Percentiles rank a stretch among this genome's conserved stretches.
phyloP scores from a whole-genome alignment of 2,888 invertebrate species.

The Drosophila merina region DNA sequence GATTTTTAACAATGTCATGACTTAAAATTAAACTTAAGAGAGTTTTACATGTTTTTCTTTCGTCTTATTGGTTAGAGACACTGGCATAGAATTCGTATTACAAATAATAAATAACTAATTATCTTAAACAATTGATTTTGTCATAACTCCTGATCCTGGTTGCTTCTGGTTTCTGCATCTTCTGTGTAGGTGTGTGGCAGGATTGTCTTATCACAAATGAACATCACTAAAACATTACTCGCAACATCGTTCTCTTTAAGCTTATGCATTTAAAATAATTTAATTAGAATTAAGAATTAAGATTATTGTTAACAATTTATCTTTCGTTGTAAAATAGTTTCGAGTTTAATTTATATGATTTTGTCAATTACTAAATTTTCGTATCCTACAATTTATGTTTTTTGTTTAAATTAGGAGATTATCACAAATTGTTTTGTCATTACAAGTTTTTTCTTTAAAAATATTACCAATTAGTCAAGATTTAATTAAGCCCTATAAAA shows the following conservation, averaged over 20 bases:
- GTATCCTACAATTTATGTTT: conserved; percentile 33
- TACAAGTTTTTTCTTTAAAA: conserved; percentile 22
- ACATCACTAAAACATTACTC: conserved; percentile 57
- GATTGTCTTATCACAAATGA: conserved; percentile 69
- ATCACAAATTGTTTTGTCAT: conserved; percentile 73
- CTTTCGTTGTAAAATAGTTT: conserved; percentile 37
- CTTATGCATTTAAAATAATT: conserved; percentile 68
- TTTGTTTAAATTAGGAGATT: conserved; percentile 65
- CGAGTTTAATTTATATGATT: conserved; percentile 38
- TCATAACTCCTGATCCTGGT: conserved; percentile 42
- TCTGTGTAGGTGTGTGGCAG: conserved; percentile 56
- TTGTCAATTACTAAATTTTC: conserved; percentile 46
- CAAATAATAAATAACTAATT: conserved; percentile 39
- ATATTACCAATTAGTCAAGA: conserved; percentile 52
- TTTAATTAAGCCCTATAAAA: conserved; percentile 31
- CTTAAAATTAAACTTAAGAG: conserved; percentile 24
- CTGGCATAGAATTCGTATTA: conserved; percentile 67
- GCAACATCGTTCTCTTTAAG: conserved; percentile 23
- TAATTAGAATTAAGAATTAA: conserved; percentile 62
- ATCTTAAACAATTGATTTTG: conserved; percentile 28
- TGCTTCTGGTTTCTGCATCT: conserved; percentile 21
- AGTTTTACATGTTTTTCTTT: conserved; percentile 28
- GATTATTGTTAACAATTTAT: conserved; percentile 48
- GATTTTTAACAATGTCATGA: conserved; percentile 20
- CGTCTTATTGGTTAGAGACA: conserved; percentile 49